phyloP scores from a whole-genome alignment of 2,113 vertebrate species.

The Seriola quinqueradiata region DNA sequence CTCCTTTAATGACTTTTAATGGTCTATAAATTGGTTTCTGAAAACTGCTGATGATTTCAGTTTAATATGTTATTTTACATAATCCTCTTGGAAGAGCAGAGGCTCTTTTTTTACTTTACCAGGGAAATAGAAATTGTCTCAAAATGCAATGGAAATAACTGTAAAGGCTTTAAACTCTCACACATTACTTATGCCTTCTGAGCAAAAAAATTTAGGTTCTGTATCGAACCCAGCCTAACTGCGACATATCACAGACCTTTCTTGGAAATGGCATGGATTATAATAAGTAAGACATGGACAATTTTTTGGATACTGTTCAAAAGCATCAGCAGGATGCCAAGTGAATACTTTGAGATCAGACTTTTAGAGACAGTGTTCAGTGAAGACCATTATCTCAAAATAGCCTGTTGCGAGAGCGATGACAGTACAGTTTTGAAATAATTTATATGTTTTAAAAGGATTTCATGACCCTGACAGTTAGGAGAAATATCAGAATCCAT shows the following conservation, averaged over 20 bases:
- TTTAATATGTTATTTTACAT: conserved; percentile 26
- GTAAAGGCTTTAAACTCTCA: background rate
- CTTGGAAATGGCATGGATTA: conserved; percentile 17
- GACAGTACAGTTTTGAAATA: conserved; percentile 15
- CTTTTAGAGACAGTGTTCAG: conserved; percentile 15
- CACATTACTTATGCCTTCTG: conserved; percentile 29
- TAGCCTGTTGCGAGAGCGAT: conserved; percentile 9
- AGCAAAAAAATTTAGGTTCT: conserved; percentile 36
- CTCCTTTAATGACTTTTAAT: conserved; percentile 9
- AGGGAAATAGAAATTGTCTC: background rate
- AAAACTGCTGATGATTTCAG: conserved; percentile 8
- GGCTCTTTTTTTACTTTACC: background rate
- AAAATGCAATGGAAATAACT: conserved; percentile 10
- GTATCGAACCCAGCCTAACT: conserved; percentile 6
- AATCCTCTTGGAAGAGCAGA: conserved; percentile 16
- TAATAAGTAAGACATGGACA: conserved; percentile 7
- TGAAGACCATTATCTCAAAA: conserved; percentile 33
- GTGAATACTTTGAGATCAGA: conserved; percentile 5
- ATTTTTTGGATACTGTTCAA: conserved; percentile 16
- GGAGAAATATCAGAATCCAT: background rate
- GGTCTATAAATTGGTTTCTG: conserved; percentile 9
- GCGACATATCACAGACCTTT: conserved; percentile 4
- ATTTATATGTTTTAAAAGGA: conserved; percentile 16
- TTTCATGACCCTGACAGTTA: background rate
- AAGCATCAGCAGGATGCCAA: conserved; percentile 24